Base-by-base conservation (phyloP, 2,797 vertebrate species). In the Halcyon badia region DNA sequence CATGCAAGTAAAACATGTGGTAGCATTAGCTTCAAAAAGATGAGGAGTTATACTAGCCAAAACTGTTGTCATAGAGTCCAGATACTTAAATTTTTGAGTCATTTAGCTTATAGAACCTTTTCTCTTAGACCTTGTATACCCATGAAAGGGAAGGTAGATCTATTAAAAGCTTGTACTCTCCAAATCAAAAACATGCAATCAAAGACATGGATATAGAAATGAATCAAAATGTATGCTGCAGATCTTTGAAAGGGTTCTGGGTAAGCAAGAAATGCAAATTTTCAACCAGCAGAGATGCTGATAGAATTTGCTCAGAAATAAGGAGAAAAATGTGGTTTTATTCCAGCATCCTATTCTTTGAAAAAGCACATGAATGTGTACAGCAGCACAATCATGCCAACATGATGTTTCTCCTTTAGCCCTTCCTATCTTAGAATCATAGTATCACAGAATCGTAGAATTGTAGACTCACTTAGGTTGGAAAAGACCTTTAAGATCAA, bases 31-130 rank as follows among this genome's bases (percentile, higher is more conserved):
- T 87, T 89, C 46, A 75, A 77, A 93, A 89, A 78, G 49, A 8
- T 75, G 41, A 92, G n/a, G 35, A 92, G 69, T 65, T 69, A 61
- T 11, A 60, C 31, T 24, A 87, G 52, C 21, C 41, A 84, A 66
- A 95, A 86, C 15, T 42, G 84, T 94, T 87, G 46, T 78, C 41
- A 77, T 75, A 65, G 89, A 81, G 69, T 86, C 41, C 30, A 83
- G 12, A 75, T 35, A 51, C 17, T 66, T 71, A 66, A 41, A 68
- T 80, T 94, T 94, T 78, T 51, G 42, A 48, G 48, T 60, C 12
- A 41, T 87, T 71, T 85, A 77, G 22, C 39, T 85, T 73, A 30
- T 14, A 83, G 54, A 41, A 11, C 26, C 33, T 92, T 90, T 87
- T 75, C 33, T 51, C 24, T 87, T 89, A 75, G 35, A 83, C 33